Percentiles rank a stretch among this genome's conserved stretches.
phyloP scores from a whole-genome alignment of 1,140 invertebrate species.

The Linepithema humile region DNA sequence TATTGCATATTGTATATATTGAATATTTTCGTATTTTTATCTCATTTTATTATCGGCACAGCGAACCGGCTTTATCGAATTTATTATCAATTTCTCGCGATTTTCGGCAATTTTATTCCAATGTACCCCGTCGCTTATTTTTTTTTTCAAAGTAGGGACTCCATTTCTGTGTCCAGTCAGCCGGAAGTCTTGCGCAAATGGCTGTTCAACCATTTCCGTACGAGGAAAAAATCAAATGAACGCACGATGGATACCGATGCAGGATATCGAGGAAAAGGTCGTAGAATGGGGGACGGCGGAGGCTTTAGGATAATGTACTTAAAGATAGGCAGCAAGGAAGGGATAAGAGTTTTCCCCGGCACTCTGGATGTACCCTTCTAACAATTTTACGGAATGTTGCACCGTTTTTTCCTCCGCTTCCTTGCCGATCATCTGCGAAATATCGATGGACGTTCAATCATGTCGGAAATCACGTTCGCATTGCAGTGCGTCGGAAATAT shows the following conservation, averaged over 20 bases:
- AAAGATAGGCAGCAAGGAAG: conserved; percentile 67
- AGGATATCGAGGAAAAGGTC: no score
- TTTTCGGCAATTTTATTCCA: conserved; percentile 81
- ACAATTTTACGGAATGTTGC: conserved; percentile 69
- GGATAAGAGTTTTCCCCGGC: conserved; percentile 58
- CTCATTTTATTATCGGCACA: conserved; percentile 76
- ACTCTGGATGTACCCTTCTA: conserved; percentile 50
- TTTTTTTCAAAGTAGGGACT: conserved; percentile 72
- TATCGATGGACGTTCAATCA: neutral
- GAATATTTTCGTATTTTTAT: conserved; percentile 80
- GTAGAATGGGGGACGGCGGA: conserved; percentile 49
- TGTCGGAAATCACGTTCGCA: neutral
- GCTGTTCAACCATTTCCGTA: conserved; percentile 84
- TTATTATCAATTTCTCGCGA: conserved; percentile 83
- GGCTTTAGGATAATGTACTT: conserved; percentile 60
- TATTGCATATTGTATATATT: neutral
- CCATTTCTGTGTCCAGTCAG: conserved; percentile 81
- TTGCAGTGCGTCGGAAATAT: neutral
- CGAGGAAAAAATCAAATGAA: conserved; percentile 81
- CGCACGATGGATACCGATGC: conserved; percentile 69
- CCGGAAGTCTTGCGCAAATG: conserved; percentile 83
- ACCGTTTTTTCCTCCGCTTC: conserved; percentile 26
- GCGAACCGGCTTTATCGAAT: conserved; percentile 79
- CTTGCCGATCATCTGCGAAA: conserved; percentile 25
- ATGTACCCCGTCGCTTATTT: conserved; percentile 1